Base-by-base conservation (phyloP, 2,888 invertebrate species). In the Heliconius ethilla region DNA sequence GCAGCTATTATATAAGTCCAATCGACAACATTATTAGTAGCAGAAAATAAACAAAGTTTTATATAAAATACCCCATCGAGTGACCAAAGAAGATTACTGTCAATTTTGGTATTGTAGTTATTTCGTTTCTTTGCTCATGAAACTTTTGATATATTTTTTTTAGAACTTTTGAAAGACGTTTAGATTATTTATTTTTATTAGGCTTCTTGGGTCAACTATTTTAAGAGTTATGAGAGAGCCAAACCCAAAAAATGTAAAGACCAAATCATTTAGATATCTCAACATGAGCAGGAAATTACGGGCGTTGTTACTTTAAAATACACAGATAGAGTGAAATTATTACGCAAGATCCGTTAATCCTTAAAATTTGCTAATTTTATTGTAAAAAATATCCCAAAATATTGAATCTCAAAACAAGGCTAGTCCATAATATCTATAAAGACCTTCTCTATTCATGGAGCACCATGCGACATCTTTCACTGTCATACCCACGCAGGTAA, bases 401-500 rank as follows among this genome's bases (percentile, higher is more conserved):
- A n/a, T n/a, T n/a, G n/a, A 15, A 22, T 55, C 18, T 55, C 51
- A 59, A 59, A 59, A 59, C 59, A 59, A 59, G n/a, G n/a, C 59
- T 59, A 22, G 59, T 59, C 3, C 22, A 59, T 59, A 25, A 29
- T 15, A 29, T 27, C 7, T 65, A 18, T 18, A 29, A 29, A 29
- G 18, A 33, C 29, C 11, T 33, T 10, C 33, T 22, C 22, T 33
- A 33, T 66, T 67, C 25, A 2, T n/a, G n/a, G 1, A 67, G n/a
- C 67, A 67, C 67, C 37, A 40, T n/a, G 25, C 1, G 67, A 40
- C 67, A 25, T 40, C 0, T 69, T 40, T 25, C 67, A 40, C 11
- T 67, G 66, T 37, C 67, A 67, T 66, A 37, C 67, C 67, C 67
- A 67, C 67, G 40, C 37, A 40, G 67, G 67, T 40, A 33, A 25